Evolutionary conservation across 2,888 invertebrate species (phyloP).

Genomic region (Chironomus tentans): DNA sequence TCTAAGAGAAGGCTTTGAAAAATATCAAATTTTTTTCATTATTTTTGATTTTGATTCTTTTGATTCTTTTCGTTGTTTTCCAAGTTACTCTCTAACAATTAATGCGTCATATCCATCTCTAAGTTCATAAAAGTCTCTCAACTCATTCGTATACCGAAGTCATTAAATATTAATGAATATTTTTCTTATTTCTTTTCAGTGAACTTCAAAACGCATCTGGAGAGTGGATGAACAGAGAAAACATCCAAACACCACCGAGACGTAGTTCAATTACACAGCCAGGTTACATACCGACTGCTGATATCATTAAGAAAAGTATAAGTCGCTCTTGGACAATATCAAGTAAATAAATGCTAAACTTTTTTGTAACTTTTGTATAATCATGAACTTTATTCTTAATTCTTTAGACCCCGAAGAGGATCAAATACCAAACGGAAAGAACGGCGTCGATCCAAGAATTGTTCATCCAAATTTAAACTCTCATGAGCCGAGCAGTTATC

Average conservation of each 20-base stretch:
- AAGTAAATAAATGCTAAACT: constrained; percentile 44
- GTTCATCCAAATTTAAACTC: constrained; percentile 7
- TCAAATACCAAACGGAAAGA: not conserved
- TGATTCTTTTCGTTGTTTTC: no score
- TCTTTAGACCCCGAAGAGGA: constrained; percentile 25
- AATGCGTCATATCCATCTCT: no score
- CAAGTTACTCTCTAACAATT: no score
- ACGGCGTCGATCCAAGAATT: constrained; percentile 15
- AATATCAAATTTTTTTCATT: no score
- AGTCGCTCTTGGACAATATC: constrained; percentile 64
- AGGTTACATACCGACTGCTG: constrained; percentile 47
- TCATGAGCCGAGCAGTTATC: constrained; percentile 19
- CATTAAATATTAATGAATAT: no score
- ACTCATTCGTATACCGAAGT: no score
- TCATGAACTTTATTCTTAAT: not conserved
- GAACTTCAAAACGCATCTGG: constrained; percentile 58
- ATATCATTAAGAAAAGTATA: constrained; percentile 57
- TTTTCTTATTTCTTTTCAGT: constrained; percentile 44
- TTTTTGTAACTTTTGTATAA: not conserved
- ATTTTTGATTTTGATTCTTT: no score
- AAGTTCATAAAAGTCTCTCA: no score
- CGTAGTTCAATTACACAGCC: constrained; percentile 37
- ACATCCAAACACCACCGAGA: constrained; percentile 45
- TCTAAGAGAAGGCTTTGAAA: no score
- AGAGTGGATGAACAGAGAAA: constrained; percentile 57